Percentiles rank a stretch among this genome's conserved stretches.
phyloP scores from a whole-genome alignment of 2,797 vertebrate genomes.

The Euthynnus affinis region DNA sequence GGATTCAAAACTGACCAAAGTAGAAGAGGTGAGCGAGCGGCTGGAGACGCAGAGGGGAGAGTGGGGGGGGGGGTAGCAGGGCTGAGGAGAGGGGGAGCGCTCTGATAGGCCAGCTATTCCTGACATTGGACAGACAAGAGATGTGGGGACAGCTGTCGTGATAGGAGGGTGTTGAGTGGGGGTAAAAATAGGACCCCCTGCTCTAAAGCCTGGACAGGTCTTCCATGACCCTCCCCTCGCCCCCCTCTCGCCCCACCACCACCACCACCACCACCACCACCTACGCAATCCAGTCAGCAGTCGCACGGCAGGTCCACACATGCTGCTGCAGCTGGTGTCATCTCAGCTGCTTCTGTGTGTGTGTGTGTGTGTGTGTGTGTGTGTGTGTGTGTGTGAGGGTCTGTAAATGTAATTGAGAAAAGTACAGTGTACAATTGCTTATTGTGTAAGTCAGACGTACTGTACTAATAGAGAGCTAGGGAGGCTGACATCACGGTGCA shows the following conservation, averaged over 20 bases:
- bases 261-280: too few species aligned
- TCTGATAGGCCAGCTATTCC: slow-evolving; percentile 80
- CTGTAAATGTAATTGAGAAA: slow-evolving; percentile 10
- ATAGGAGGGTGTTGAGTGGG: slow-evolving; percentile 77
- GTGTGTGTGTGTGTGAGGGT: slow-evolving; percentile 5
- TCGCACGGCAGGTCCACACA: slow-evolving; percentile 38
- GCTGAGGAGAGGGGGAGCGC: slow-evolving; percentile 25
- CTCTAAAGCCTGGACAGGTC: slow-evolving; percentile 55
- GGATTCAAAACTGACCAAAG: slow-evolving; percentile 39
- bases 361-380: slow-evolving; percentile 2
- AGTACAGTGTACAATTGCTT: neutral
- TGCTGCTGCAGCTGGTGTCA: slow-evolving; percentile 69
- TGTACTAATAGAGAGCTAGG: neutral
- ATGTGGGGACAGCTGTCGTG: slow-evolving; percentile 92
- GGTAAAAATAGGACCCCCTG: slow-evolving; percentile 91
- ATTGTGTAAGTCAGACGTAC: neutral
- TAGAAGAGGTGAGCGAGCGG: slow-evolving; percentile 44
- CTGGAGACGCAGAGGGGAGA: slow-evolving; percentile 31
- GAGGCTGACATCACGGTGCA: neutral
- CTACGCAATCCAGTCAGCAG: slow-evolving; percentile 59
- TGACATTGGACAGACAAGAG: slow-evolving; percentile 73
- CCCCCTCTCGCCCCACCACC: too few species aligned
- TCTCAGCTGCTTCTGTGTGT: slow-evolving; percentile 67
- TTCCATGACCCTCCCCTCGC: slow-evolving; percentile 41
- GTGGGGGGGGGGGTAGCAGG: slow-evolving; percentile 35